Percentiles rank a stretch among this genome's conserved stretches.
These are phyloP conservation scores for Hylomyscus alleni DNA, from an alignment of 2,797 vertebrate species.

Conservation along the genomic window DNA sequence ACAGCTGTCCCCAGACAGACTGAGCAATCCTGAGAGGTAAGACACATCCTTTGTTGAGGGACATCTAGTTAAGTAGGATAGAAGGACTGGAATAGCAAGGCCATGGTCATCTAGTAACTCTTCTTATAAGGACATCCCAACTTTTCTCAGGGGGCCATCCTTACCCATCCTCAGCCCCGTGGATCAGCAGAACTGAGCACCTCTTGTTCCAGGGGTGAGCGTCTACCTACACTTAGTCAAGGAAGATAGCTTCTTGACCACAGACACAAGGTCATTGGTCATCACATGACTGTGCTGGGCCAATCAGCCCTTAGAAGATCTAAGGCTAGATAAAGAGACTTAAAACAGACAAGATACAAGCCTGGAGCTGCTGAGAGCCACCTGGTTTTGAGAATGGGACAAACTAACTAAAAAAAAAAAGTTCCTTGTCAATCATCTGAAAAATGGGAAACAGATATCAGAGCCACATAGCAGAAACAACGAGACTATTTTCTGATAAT, in stretches of 20 bases:
- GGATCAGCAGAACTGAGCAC: background rate
- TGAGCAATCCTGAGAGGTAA: background rate
- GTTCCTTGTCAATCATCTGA: background rate
- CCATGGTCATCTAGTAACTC: background rate
- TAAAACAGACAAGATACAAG: background rate
- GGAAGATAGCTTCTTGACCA: background rate
- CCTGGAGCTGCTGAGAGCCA: background rate
- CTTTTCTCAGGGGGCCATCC: background rate
- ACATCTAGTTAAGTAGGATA: background rate
- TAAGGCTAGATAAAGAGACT: background rate
- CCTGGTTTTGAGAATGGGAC: background rate
- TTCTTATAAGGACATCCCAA: background rate
- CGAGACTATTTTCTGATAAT: slow-evolving; percentile 3
- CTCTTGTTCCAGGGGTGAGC: background rate
- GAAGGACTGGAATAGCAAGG: background rate
- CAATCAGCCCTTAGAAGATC: background rate
- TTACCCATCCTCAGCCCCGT: background rate
- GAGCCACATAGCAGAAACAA: background rate
- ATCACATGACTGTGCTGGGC: background rate
- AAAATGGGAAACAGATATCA: background rate
- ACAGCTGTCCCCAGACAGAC: background rate
- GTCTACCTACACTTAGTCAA: background rate
- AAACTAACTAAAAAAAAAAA: background rate
- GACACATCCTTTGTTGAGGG: background rate
- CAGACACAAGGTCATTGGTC: background rate